A percentile compares a stretch with the other conserved stretches of the same genome.
Evolutionary conservation across 2,113 vertebrate genomes (phyloP).

Genomic region (Corythaixoides concolor): DNA sequence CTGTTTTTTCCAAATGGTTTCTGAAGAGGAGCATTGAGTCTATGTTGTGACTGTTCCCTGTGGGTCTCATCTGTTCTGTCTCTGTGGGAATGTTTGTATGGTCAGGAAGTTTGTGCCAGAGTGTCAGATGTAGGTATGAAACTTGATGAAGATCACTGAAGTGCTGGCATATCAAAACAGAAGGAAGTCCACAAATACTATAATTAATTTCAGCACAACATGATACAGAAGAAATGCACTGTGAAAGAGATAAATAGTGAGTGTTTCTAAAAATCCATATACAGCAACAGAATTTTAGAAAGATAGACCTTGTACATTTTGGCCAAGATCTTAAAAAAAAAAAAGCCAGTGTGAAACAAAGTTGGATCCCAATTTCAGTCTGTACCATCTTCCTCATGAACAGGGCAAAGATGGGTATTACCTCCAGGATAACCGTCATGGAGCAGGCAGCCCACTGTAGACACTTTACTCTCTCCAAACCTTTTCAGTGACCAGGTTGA

Average conservation of each 20-base stretch:
- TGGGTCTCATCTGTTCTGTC: background rate
- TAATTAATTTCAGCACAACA: background rate
- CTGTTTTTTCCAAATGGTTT: background rate
- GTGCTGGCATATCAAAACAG: background rate
- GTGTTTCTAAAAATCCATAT: background rate
- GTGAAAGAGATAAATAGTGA: background rate
- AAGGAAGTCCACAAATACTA: background rate
- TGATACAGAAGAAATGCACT: background rate
- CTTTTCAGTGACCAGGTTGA: background rate
- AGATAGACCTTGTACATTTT: background rate
- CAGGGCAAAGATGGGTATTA: background rate
- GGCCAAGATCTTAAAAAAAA: background rate
- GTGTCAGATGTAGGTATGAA: background rate
- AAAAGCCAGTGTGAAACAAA: background rate
- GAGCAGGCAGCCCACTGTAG: background rate
- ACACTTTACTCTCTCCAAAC: background rate
- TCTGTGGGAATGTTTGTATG: background rate
- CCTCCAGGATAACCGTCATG: background rate
- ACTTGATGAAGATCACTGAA: background rate
- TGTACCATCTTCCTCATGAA: background rate
- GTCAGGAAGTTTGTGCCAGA: background rate
- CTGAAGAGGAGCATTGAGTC: background rate
- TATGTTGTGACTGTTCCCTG: background rate
- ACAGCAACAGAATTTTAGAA: background rate
- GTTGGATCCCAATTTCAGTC: background rate